phyloP scores from a whole-genome alignment of 2,888 invertebrate species.

The Aricia artaxerxes region DNA sequence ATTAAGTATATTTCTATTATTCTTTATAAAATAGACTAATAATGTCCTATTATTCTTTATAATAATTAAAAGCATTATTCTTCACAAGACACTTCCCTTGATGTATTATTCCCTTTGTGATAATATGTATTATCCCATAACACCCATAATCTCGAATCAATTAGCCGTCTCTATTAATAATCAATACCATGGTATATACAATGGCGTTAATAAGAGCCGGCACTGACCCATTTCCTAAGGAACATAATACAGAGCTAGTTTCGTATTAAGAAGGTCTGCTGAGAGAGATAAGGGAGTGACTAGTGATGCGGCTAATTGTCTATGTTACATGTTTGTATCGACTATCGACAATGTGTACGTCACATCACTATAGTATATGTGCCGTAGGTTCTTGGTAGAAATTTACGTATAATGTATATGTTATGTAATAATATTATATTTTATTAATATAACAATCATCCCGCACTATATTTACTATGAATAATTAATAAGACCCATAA shows the following conservation, averaged over 20 bases:
- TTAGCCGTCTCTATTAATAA: slow-evolving; percentile 39
- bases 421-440: too few relatives aligned
- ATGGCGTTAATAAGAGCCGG: slow-evolving; percentile 44
- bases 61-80: not conserved
- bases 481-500: too few relatives aligned
- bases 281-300: slow-evolving; percentile 60
- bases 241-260: slow-evolving; percentile 52
- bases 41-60: not conserved
- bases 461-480: too few relatives aligned
- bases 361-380: not conserved
- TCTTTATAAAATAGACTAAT: not conserved
- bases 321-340: slow-evolving; percentile 46
- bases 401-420: too few relatives aligned
- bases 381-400: too few relatives aligned
- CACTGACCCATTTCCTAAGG: slow-evolving; percentile 59
- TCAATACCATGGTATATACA: slow-evolving; percentile 44
- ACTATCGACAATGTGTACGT: not conserved
- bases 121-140: slow-evolving; percentile 20
- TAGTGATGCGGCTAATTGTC: slow-evolving; percentile 66
- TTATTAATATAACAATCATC: too few relatives aligned
- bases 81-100: not conserved
- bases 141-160: slow-evolving; percentile 29
- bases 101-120: slow-evolving; percentile 10
- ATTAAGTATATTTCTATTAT: not conserved
- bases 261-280: slow-evolving; percentile 68